phyloP scores from a whole-genome alignment of 2,113 vertebrate species.

The Charadrius vociferus region DNA sequence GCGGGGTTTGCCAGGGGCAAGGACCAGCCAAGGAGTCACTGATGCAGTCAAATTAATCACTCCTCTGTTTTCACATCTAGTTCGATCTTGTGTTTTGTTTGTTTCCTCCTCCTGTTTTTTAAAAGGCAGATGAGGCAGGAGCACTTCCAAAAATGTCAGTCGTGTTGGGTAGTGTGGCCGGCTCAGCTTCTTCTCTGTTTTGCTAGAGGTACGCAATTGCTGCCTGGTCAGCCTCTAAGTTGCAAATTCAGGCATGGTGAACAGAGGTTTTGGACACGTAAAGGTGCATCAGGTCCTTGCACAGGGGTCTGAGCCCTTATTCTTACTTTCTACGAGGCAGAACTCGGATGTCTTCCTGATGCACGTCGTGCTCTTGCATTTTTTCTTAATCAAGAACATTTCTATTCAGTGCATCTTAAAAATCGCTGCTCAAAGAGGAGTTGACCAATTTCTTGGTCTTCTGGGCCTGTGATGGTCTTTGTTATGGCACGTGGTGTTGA shows the following conservation, averaged over 20 bases:
- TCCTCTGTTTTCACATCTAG: not conserved
- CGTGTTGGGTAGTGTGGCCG: accelerated
- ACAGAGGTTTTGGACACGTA: accelerated
- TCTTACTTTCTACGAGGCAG: not conserved
- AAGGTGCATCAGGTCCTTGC: not conserved
- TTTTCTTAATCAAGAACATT: not conserved
- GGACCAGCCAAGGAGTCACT: not conserved
- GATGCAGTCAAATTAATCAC: accelerated
- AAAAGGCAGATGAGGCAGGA: accelerated
- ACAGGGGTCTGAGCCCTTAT: not conserved
- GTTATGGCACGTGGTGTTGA: not conserved
- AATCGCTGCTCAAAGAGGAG: not conserved
- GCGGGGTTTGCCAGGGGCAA: not conserved
- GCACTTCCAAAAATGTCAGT: not conserved
- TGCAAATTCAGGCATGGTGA: not conserved
- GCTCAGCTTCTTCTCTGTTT: not conserved
- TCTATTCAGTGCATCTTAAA: not conserved
- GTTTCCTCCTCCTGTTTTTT: not conserved
- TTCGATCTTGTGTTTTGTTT: not conserved
- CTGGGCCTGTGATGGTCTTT: not conserved
- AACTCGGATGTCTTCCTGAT: not conserved
- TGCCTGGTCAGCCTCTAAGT: not conserved
- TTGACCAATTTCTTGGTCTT: not conserved
- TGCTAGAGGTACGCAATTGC: not conserved
- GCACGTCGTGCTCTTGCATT: not conserved